Conservation (phyloP, 2,888 invertebrate genomes). For the Pelosia muscerda region DNA sequence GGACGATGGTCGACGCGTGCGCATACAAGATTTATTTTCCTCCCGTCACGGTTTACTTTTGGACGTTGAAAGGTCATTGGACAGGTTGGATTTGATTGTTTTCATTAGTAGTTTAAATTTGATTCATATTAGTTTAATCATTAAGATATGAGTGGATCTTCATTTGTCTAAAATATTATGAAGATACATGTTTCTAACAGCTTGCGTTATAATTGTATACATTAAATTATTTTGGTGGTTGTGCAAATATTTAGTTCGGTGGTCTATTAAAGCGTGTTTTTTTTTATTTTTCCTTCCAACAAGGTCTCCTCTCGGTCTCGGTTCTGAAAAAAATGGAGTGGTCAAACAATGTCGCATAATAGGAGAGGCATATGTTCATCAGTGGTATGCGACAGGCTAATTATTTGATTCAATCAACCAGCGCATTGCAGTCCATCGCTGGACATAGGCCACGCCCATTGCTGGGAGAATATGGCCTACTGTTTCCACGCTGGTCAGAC, state of each 20-base stretch:
- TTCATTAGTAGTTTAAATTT: constrained; percentile 37
- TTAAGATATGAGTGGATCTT: background rate
- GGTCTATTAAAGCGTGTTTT: too few species aligned
- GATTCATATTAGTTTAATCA: background rate
- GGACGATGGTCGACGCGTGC: constrained; percentile 70
- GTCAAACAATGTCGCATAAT: too few species aligned
- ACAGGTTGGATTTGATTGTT: constrained; percentile 70
- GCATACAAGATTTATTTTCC: constrained; percentile 68
- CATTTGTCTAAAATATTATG: background rate
- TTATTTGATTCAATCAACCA: too few species aligned
- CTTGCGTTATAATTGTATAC: background rate
- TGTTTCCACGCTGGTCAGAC: too few species aligned
- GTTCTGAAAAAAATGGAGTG: too few species aligned
- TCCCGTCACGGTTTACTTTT: constrained; percentile 81
- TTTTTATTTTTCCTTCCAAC: too few species aligned
- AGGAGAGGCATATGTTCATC: too few species aligned
- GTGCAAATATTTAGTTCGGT: background rate
- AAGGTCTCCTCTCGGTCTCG: too few species aligned
- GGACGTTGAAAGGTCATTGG: constrained; percentile 84
- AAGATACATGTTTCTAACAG: background rate
- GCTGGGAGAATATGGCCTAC: too few species aligned
- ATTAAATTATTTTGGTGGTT: background rate
- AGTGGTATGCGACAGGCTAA: too few species aligned
- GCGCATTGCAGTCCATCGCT: too few species aligned
- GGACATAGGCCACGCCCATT: too few species aligned